phyloP scores from a whole-genome alignment of 64 coral and sea anemone genomes.

The Stichodactyla helianthus region DNA sequence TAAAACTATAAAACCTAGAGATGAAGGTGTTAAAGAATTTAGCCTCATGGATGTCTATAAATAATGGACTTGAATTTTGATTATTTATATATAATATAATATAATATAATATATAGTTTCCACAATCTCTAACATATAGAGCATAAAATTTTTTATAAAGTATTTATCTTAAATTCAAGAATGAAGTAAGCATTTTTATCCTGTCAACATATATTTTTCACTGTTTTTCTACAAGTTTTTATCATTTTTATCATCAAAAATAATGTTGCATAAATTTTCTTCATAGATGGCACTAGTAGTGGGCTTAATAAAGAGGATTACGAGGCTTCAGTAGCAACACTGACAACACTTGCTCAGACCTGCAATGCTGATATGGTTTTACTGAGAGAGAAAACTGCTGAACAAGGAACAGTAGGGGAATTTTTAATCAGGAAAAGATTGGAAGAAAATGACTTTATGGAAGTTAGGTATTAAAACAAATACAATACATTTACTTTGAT shows the following conservation, averaged over 20 bases:
- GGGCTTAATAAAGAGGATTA: conserved; percentile 80
- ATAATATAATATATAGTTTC: too few species aligned
- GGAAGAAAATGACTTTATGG: conserved; percentile 99
- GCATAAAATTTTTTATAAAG: too few species aligned
- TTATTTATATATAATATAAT: too few species aligned
- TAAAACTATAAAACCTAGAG: too few species aligned
- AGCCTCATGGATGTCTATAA: too few species aligned
- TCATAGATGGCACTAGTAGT: conserved; percentile 68
- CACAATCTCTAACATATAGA: too few species aligned
- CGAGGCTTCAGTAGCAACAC: conserved; percentile 78
- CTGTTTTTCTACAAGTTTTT: too few species aligned
- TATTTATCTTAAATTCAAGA: too few species aligned
- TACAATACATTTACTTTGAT: background rate
- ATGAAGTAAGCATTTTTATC: too few species aligned
- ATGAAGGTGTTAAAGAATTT: too few species aligned
- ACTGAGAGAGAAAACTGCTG: conserved; percentile 77
- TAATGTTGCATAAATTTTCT: background rate
- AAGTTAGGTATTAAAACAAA: conserved; percentile 82
- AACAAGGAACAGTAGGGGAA: conserved; percentile 76
- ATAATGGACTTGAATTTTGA: too few species aligned
- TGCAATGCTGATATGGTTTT: conserved; percentile 79
- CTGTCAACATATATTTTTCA: too few species aligned
- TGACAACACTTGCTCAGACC: conserved; percentile 54
- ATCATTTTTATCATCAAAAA: background rate
- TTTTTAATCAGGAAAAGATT: conserved; percentile 78